Evolutionary conservation across 2,888 invertebrate genomes (phyloP).

Genomic region (Shargacucullia verbasci): DNA sequence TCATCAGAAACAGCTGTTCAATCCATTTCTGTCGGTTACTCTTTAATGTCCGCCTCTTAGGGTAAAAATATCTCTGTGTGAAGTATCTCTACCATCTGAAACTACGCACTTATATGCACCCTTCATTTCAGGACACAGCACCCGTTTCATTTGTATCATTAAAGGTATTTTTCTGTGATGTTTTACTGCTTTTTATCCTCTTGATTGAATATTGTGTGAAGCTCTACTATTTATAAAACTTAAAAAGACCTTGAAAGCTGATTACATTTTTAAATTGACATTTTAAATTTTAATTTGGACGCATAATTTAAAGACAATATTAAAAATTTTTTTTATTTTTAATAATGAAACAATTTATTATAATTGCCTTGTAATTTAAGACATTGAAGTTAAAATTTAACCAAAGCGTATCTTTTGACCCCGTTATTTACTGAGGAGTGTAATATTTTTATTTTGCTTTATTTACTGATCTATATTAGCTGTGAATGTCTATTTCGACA

Average conservation of each 20-base stretch:
- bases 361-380: conserved; percentile 44
- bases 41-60: conserved; percentile 71
- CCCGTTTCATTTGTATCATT: conserved; percentile 3
- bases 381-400: conserved; percentile 57
- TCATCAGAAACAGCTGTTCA: conserved; percentile 69
- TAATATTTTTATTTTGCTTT: conserved; percentile 55
- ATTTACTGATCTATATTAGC: conserved; percentile 50
- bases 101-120: conserved; percentile 24
- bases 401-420: conserved; percentile 67
- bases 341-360: conserved; percentile 23
- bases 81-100: conserved; percentile 64
- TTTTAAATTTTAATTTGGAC: too few relatives aligned
- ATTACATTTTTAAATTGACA: too few relatives aligned
- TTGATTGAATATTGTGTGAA: too few relatives aligned
- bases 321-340: background rate
- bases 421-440: conserved; percentile 59
- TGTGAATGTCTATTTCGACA: conserved; percentile 30
- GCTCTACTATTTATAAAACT: too few relatives aligned
- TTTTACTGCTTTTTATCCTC: too few relatives aligned
- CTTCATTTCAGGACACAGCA: conserved; percentile 10
- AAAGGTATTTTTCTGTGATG: too few relatives aligned
- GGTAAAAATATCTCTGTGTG: conserved; percentile 76
- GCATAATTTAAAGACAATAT: background rate
- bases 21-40: conserved; percentile 68
- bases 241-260: too few relatives aligned